A percentile compares a stretch with the other conserved stretches of the same genome.
These are phyloP conservation scores for Drosophila novamexicana DNA, from an alignment of 1,140 invertebrate genomes.

Conservation along the genomic window DNA sequence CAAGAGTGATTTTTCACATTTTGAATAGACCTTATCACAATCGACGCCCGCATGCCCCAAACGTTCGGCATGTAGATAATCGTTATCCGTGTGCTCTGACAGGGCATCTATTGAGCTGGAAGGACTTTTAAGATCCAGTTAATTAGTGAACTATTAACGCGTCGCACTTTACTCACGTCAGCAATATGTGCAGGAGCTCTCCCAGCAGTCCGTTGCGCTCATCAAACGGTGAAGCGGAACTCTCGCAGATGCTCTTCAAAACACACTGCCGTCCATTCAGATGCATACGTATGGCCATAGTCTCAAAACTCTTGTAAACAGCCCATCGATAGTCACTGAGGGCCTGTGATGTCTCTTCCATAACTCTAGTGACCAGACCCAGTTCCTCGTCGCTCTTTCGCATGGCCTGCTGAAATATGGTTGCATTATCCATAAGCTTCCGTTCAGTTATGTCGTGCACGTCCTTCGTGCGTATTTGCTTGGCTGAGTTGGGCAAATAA, in stretches of 20 bases:
- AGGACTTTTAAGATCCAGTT: constrained; percentile 84
- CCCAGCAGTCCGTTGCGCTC: constrained; percentile 88
- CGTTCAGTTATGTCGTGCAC: constrained; percentile 39
- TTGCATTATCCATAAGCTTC: constrained; percentile 38
- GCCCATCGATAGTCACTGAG: constrained; percentile 66
- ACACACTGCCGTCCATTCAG: constrained; percentile 88
- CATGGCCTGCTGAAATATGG: constrained; percentile 53
- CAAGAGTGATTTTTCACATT: constrained; percentile 87
- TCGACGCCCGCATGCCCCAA: constrained; percentile 85
- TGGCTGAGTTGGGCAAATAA: constrained; percentile 57
- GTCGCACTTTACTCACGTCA: constrained; percentile 86
- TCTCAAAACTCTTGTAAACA: constrained; percentile 59
- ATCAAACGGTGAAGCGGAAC: constrained; percentile 88
- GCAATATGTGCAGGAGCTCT: constrained; percentile 89
- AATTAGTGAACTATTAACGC: background rate
- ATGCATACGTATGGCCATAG: constrained; percentile 85
- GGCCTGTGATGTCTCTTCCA: constrained; percentile 14
- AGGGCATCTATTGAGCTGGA: constrained; percentile 87
- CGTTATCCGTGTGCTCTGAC: constrained; percentile 87
- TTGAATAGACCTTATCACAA: constrained; percentile 87
- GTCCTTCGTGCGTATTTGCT: constrained; percentile 55
- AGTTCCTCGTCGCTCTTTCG: constrained; percentile 46
- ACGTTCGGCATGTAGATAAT: constrained; percentile 88
- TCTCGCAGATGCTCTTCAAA: constrained; percentile 90
- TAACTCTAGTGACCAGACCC: constrained; percentile 8